Base-by-base conservation (phyloP, 2,888 invertebrate species). In the Hofmannophila pseudospretella region DNA sequence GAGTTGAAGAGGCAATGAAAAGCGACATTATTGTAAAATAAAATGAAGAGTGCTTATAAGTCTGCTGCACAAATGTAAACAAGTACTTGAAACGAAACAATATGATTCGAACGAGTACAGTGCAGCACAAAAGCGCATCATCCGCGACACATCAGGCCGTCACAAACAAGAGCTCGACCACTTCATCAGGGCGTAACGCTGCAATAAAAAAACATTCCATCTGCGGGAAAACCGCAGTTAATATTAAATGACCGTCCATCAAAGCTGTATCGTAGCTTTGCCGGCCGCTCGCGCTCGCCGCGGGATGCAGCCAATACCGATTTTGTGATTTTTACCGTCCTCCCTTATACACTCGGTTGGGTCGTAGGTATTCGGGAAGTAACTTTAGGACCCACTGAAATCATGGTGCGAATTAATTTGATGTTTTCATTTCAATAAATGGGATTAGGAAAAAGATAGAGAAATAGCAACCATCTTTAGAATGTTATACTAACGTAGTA, bases 221-320 rank as follows among this genome's bases (percentile, higher is more conserved):
- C 81, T 84, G 82, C 71, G 80, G 78, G 70, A 77, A 81, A 84
- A 84, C 85, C 85, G 67, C 86, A 82, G 86, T 85, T 81, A 85
- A 86, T 86, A 86, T 85, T 85, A 86, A 85, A 86, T 84, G 84
- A 82, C 72, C 81, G 80, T 84, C 72, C 79, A 78, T 85, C 86
- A 86, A 86, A 85, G 79, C 78, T 75, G 76, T 78, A 78, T 81
- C 77, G 81, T 76, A 58, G 76, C 69, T 75, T 74, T 69, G 71
- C 65, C 53, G 64, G 58, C 47, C 63, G 23, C n/a, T 23, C 23
- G 23, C 23, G 53, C 67, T 57, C 75, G 67, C 72, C 60, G 75
- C 70, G 79, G 80, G 78, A 71, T 69, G 69, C 71, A 69, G 71
- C 76, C 81, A 68, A 81, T 82, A 79, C 77, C 80, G 76, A 84